These are phyloP conservation scores for Wiebesia pumilae DNA, from an alignment of 1,140 invertebrate genomes.

Conservation along the genomic window DNA sequence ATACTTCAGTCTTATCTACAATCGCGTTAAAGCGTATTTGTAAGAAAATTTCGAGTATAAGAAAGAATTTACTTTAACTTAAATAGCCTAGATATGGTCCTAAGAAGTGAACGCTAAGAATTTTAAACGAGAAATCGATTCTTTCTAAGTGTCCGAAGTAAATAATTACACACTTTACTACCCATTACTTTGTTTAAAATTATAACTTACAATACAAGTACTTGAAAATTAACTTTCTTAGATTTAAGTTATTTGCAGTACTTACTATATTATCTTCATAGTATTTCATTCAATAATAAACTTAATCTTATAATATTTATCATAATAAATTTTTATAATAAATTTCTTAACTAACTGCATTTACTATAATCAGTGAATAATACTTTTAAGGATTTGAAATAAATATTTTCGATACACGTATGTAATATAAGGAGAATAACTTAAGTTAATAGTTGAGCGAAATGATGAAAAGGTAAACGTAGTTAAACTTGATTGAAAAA, in stretches of 20 bases:
- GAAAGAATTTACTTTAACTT: neutral
- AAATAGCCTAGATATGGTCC: conserved; percentile 26
- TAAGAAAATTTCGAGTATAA: conserved; percentile 10
- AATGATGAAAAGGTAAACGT: no score
- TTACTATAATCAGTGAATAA: no score
- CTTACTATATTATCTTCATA: neutral
- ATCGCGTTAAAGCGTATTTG: conserved; percentile 38
- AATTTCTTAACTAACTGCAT: no score
- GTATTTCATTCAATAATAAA: neutral
- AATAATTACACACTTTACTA: conserved; percentile 42
- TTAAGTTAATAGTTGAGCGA: no score
- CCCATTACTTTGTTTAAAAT: conserved; percentile 7
- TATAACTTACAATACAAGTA: neutral
- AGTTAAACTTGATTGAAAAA: no score
- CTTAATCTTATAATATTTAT: no score
- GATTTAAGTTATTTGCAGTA: neutral
- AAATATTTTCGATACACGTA: no score
- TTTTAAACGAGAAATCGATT: conserved; percentile 42
- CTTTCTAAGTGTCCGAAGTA: conserved; percentile 22
- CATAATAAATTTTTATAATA: no score
- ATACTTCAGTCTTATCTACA: conserved; percentile 25
- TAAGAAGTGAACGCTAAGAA: conserved; percentile 8
- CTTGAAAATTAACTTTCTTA: conserved; percentile 26
- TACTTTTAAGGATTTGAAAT: no score
- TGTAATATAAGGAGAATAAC: no score